Evolutionary conservation across 2,797 vertebrate genomes (phyloP), one percentile per base, ranked within the genome.

Genomic region (Phrynocephalus forsythii): DNA sequence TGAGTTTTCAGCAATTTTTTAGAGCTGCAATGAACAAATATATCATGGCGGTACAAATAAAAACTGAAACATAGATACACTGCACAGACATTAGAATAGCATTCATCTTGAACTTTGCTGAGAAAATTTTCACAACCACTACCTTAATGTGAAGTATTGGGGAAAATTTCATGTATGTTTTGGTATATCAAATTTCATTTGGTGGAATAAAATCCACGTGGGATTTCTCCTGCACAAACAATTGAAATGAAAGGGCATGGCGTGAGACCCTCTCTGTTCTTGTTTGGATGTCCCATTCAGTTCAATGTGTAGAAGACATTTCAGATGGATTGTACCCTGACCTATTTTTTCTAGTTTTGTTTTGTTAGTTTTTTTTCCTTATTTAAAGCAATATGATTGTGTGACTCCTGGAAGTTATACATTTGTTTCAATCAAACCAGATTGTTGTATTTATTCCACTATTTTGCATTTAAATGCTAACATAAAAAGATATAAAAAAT

Each of bases 371-470:
- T 95, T 90, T 97, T 95, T 94, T 94, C 97, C 96, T 97, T 97
- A 97, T 97, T 97, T 97, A 97, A 98, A 97, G 98, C 97, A 97
- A 98, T 98, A 97, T 95, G 96, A 97, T 97, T 95, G 97, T 97
- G 97, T 97, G 95, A 96, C 97, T 96, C 95, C 90, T 95, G 94
- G 94, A 95, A 95, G 97, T 97, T 97, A 97, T 97, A 98, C 97
- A 96, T 96, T 95, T 96, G 96, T 98, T 97, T 97, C 95, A 96
- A 97, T 98, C 97, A 97, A 96, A 97, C 97, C 96, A 97, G 97
- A 98, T 98, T 96, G 96, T 97, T 97, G 97, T 98, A 98, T 98
- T 97, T 98, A 97, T 97, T 97, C 97, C 96, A 97, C 96, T 97
- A 97, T 98, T 98, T 97, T 98, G 97, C 97, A 97, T 97, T 97